Percentiles rank a stretch among this genome's conserved stretches.
Conservation (phyloP, 2,888 invertebrate species). For the Tetheella fluctuosa region DNA sequence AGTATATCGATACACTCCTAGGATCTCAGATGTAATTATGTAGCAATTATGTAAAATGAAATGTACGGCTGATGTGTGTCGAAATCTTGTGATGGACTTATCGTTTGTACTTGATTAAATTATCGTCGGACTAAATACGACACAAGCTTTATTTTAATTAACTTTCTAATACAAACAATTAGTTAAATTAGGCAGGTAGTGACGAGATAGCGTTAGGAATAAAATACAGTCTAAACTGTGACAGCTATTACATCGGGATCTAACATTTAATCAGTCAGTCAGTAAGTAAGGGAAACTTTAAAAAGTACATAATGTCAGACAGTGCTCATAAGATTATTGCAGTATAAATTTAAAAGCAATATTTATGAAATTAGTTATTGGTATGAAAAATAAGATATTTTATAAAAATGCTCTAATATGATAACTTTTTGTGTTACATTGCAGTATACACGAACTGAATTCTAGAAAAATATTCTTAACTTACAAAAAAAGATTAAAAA, state of each 20-base stretch:
- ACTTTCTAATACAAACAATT: slow-evolving; percentile 2
- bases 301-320: background rate
- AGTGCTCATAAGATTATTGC: background rate
- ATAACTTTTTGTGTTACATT: background rate
- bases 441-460: background rate
- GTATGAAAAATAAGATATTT: background rate
- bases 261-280: too few species aligned
- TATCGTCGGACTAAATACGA: slow-evolving; percentile 12
- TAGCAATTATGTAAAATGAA: slow-evolving; percentile 42
- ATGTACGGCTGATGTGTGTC: slow-evolving; percentile 34
- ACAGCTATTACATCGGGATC: background rate
- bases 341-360: slow-evolving; percentile 2
- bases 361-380: background rate
- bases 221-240: background rate
- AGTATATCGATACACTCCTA: slow-evolving; percentile 61
- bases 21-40: slow-evolving; percentile 69
- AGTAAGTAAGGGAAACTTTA: background rate
- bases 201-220: background rate
- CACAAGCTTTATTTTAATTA: slow-evolving; percentile 3
- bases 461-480: background rate
- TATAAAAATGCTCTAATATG: background rate
- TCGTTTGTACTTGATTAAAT: slow-evolving; percentile 15
- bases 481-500: background rate
- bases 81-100: slow-evolving; percentile 23
- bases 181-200: background rate